These are phyloP conservation scores for Daubentonia madagascariensis DNA, from an alignment of 2,113 vertebrate species.

Conservation along the genomic window DNA sequence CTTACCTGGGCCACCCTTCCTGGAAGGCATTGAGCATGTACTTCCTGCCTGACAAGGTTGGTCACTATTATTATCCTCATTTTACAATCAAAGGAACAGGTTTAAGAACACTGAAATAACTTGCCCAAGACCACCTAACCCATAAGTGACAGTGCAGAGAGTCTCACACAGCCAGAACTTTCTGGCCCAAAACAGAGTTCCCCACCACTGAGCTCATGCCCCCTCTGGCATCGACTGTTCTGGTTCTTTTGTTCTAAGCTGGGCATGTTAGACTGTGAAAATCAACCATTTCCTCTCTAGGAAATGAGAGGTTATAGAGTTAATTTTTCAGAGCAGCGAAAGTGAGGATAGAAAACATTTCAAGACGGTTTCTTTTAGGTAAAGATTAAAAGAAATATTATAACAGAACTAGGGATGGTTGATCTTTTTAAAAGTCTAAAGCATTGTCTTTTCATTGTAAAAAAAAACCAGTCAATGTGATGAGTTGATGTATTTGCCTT, in stretches of 20 bases:
- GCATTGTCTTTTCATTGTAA: neutral
- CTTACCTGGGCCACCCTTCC: neutral
- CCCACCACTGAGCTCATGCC: rapidly evolving
- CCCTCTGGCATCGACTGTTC: rapidly evolving
- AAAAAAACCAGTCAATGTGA: neutral
- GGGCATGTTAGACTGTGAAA: neutral
- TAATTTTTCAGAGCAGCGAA: neutral
- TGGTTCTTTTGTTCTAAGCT: neutral
- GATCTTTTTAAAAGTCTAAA: neutral
- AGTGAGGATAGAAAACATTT: neutral
- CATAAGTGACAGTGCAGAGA: rapidly evolving
- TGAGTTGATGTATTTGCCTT: neutral
- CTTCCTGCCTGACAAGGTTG: neutral
- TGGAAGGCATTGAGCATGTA: neutral
- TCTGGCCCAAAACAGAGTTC: neutral
- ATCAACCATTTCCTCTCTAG: neutral
- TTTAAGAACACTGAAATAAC: neutral
- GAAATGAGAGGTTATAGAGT: neutral
- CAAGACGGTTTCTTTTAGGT: neutral
- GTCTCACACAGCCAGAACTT: neutral
- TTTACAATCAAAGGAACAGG: neutral
- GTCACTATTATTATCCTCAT: too few relatives aligned
- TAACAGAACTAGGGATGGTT: neutral
- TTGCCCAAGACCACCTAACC: neutral
- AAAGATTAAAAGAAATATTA: neutral